phyloP scores from a whole-genome alignment of 2,888 invertebrate species.

The Apamea monoglypha region DNA sequence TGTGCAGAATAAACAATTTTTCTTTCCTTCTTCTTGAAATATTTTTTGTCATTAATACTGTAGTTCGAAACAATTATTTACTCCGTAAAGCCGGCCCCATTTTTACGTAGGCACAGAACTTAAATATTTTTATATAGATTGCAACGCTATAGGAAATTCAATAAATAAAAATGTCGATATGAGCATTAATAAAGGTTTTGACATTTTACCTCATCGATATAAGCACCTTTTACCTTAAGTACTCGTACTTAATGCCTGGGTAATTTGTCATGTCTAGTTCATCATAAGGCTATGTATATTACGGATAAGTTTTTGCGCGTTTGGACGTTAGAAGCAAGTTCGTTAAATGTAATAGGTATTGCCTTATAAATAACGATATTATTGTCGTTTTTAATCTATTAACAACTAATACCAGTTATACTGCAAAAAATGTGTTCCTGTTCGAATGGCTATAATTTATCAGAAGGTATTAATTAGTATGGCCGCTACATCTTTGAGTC shows the following conservation, averaged over 20 bases:
- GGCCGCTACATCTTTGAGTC: neutral
- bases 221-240: slow-evolving; percentile 22
- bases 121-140: slow-evolving; percentile 26
- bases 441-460: slow-evolving; percentile 15
- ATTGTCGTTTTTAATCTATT: slow-evolving; percentile 39
- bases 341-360: slow-evolving; percentile 54
- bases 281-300: slow-evolving; percentile 50
- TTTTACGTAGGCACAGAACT: neutral
- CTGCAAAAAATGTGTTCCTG: slow-evolving; percentile 24
- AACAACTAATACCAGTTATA: slow-evolving; percentile 10
- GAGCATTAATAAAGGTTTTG: slow-evolving; percentile 8
- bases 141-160: slow-evolving; percentile 4
- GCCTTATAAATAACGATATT: slow-evolving; percentile 49
- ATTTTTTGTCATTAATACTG: neutral
- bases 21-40: neutral
- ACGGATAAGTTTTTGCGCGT: slow-evolving; percentile 66
- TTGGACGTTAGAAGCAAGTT: slow-evolving; percentile 65
- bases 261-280: slow-evolving; percentile 56
- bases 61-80: neutral
- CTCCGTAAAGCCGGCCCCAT: no score
- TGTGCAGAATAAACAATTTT: neutral
- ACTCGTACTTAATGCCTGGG: neutral
- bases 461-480: neutral
- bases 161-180: slow-evolving; percentile 36
- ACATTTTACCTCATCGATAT: slow-evolving; percentile 31